phyloP scores from a whole-genome alignment of 2,888 invertebrate species.

The Hetaerina titia region DNA sequence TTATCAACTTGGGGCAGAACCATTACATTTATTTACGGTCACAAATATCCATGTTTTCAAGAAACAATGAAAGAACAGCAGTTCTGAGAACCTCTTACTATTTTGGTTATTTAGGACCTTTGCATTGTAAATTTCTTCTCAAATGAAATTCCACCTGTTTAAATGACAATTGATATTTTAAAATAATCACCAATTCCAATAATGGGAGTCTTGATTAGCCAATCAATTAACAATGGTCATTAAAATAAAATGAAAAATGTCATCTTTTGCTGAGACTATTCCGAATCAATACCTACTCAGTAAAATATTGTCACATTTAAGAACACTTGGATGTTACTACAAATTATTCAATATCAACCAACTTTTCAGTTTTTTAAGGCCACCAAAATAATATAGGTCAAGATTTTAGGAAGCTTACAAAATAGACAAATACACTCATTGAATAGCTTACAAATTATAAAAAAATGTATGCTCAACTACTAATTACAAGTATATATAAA shows the following conservation, averaged over 20 bases:
- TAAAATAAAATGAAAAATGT: background rate
- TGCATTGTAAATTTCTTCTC: background rate
- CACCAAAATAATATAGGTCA: background rate
- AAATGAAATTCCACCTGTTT: background rate
- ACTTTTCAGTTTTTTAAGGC: background rate
- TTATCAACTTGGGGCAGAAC: background rate
- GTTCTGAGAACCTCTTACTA: background rate
- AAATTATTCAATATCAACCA: background rate
- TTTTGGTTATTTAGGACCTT: background rate
- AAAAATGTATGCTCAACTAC: background rate
- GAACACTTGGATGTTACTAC: background rate
- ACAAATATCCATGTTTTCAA: background rate
- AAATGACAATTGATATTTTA: background rate
- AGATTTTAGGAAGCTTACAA: background rate
- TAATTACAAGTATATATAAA: background rate
- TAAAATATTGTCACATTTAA: slow-evolving; percentile 32
- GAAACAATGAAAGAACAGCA: background rate
- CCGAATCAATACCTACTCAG: background rate
- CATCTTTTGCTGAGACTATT: background rate
- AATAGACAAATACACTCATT: background rate
- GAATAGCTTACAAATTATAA: background rate
- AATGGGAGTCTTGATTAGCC: background rate
- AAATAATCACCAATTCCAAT: background rate
- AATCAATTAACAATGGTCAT: background rate
- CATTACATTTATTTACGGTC: background rate